These are phyloP conservation scores for Pachyuromys duprasi DNA, from an alignment of 2,797 vertebrate genomes.

Conservation along the genomic window DNA sequence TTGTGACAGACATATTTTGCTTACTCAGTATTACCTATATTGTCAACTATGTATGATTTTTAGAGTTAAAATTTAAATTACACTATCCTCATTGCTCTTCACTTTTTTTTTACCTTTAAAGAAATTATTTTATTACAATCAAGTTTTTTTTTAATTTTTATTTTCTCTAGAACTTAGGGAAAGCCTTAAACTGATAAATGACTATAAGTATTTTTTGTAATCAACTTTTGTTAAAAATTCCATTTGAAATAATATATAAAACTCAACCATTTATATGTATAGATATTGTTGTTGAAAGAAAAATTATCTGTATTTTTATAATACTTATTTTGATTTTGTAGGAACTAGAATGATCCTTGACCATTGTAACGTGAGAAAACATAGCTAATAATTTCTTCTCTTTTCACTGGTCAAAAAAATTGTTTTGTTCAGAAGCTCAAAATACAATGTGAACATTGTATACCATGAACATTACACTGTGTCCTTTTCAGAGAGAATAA, in stretches of 20 bases:
- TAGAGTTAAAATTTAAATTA: constrained; percentile 40
- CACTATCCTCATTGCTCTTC: not conserved
- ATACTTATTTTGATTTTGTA: constrained; percentile 35
- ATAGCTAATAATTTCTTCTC: constrained; percentile 69
- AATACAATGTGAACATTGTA: not conserved
- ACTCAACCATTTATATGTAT: constrained; percentile 25
- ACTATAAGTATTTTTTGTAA: constrained; percentile 4
- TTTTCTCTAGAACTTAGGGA: not conserved
- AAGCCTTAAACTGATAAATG: constrained; percentile 13
- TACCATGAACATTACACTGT: not conserved
- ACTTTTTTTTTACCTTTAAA: not conserved
- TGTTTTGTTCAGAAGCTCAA: not conserved
- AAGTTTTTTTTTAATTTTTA: not conserved
- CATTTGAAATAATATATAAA: constrained; percentile 47
- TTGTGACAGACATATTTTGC: not conserved
- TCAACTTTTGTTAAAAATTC: not conserved
- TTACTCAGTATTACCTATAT: not conserved
- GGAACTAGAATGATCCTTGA: constrained; percentile 61
- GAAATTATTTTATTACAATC: not conserved
- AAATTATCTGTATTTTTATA: constrained; percentile 2
- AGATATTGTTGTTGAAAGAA: constrained; percentile 45
- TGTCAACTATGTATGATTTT: not conserved
- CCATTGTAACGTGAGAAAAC: constrained; percentile 26
- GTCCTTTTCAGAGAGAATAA: constrained; percentile 71
- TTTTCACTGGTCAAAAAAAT: constrained; percentile 67